Evolutionary conservation across 2,888 invertebrate species (phyloP), one percentile per base, ranked within the genome.

Genomic region (Pristionchus exspectatus): DNA sequence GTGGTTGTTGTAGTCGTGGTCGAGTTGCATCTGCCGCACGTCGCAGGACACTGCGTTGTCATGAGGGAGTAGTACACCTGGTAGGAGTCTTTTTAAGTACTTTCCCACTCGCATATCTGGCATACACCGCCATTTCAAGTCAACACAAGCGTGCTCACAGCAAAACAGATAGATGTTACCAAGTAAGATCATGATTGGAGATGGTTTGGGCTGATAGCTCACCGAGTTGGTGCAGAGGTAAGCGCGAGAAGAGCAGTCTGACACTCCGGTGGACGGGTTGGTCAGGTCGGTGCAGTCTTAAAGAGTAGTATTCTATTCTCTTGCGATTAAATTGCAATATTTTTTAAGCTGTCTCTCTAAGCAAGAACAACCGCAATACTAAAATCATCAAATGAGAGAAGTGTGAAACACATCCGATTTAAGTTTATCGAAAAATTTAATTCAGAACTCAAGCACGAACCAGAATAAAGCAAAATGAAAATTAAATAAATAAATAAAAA

Each of bases 1-100:
- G 59, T 86, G 12, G 63, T 63, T 14, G 85, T 63, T 2, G 85
- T 86, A 38, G 85, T 86, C 12, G 85, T 63, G 59, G 54, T 56
- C 2, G 74, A 38, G 30, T 33, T 74, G 50, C 66, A 87, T 56
- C 87, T 87, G 16, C 87, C 66, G 24, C 87, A 86, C 9, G 86
- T 86, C 2, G 5, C 10, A 0, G 87, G 69, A 24, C 69, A 87
- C 21, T 87, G 69, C 9, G 38, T 87, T 2, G 87, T 87, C 69
- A 87, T 87, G 44, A 69, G 50, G 0, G 87, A 50, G 69, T 87
- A 87, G 69, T 87, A 87, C 1, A 86, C 81, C 69, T 69, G 69
- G n/a, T n/a, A n/a, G n/a, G n/a, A n/a, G n/a, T n/a, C n/a, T n/a
- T n/a, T n/a, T n/a, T n/a, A n/a, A n/a, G n/a, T n/a, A n/a, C n/a